These are phyloP conservation scores for Poeciliopsis turrubarensis DNA, from an alignment of 2,113 vertebrate genomes.

Conservation along the genomic window DNA sequence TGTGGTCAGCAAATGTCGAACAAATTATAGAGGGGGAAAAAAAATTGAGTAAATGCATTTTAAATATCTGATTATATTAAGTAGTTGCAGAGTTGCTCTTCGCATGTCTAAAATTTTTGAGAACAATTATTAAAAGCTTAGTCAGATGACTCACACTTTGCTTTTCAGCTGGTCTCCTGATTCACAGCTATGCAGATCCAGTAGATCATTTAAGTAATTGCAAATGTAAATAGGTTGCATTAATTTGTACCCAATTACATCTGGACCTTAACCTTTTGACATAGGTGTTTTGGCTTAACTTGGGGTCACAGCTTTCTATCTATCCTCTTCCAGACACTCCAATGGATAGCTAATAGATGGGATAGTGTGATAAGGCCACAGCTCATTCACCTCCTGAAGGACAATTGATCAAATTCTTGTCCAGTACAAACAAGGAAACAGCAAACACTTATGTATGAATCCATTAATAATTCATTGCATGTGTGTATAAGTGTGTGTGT, in stretches of 20 bases:
- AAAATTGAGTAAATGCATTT: neutral
- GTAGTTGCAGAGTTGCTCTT: neutral
- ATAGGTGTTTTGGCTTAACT: constrained; percentile 51
- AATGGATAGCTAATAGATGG: constrained; percentile 70
- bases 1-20: neutral
- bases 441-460: constrained; percentile 8
- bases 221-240: constrained; percentile 57
- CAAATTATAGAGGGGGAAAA: neutral
- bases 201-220: constrained; percentile 50
- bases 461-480: neutral
- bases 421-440: constrained; percentile 1
- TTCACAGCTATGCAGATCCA: constrained; percentile 46
- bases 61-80: neutral
- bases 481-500: neutral
- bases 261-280: constrained; percentile 29
- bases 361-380: constrained; percentile 38
- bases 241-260: constrained; percentile 45
- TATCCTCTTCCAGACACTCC: constrained; percentile 40
- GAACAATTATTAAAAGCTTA: neutral
- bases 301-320: constrained; percentile 42
- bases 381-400: constrained; percentile 64
- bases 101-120: neutral
- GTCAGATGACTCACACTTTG: neutral
- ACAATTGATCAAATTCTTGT: constrained; percentile 45
- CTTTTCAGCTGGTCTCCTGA: neutral